phyloP scores from a whole-genome alignment of 2,888 invertebrate species.

The Epinotia bilunana region DNA sequence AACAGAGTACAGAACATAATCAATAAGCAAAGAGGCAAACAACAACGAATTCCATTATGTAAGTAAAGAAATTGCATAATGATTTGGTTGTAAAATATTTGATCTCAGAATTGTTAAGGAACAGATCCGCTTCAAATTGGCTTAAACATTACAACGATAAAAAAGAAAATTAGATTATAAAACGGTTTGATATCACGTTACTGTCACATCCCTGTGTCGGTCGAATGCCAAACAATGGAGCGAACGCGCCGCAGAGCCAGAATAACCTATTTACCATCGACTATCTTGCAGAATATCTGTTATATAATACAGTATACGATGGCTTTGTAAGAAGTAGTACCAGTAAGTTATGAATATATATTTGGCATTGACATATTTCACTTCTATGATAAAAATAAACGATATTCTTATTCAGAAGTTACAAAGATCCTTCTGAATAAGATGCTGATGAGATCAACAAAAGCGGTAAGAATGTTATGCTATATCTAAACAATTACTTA shows the following conservation, averaged over 20 bases:
- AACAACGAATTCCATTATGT: no score
- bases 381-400: background rate
- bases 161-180: slow-evolving; percentile 12
- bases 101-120: no score
- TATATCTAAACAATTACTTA: background rate
- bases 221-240: slow-evolving; percentile 34
- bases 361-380: background rate
- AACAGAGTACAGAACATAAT: no score
- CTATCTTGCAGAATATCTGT: slow-evolving; percentile 36
- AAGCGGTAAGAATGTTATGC: background rate
- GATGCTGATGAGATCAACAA: background rate
- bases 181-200: slow-evolving; percentile 26
- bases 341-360: slow-evolving; percentile 11
- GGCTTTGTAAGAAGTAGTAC: slow-evolving; percentile 3
- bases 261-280: slow-evolving; percentile 38
- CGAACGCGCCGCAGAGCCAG: slow-evolving; percentile 12
- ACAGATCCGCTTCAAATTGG: background rate
- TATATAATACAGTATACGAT: slow-evolving; percentile 9
- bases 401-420: background rate
- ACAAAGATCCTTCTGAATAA: background rate
- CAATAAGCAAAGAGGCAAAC: no score
- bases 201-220: slow-evolving; percentile 30
- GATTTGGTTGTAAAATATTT: no score
- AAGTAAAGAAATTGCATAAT: no score
- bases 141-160: slow-evolving; percentile 13